Evolutionary conservation across 2,888 invertebrate species (phyloP).

Genomic region (Bembecia ichneumoniformis): DNA sequence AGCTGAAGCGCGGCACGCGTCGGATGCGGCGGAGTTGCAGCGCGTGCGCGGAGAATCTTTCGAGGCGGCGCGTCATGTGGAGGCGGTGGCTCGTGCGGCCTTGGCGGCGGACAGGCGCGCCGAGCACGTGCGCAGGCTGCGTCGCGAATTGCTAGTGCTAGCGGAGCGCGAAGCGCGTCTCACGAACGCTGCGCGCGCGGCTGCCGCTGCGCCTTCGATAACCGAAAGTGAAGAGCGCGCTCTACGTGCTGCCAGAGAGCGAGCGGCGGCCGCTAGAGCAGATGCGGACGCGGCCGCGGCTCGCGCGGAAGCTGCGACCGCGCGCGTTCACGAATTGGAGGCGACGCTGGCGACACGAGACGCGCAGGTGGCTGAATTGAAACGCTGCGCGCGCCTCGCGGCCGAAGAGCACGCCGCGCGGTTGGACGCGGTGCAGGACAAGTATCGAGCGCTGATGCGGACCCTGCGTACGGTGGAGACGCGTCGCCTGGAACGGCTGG

Average conservation of each 20-base stretch:
- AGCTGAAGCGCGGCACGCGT: slow-evolving; percentile 51
- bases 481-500: slow-evolving; percentile 66
- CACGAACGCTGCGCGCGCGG: slow-evolving; percentile 24
- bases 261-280: slow-evolving; percentile 43
- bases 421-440: slow-evolving; percentile 70
- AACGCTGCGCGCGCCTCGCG: slow-evolving; percentile 58
- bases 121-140: slow-evolving; percentile 53
- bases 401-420: slow-evolving; percentile 75
- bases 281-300: slow-evolving; percentile 51
- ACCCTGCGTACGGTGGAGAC: slow-evolving; percentile 70
- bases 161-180: slow-evolving; percentile 52
- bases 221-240: slow-evolving; percentile 9
- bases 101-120: slow-evolving; percentile 49
- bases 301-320: slow-evolving; percentile 52
- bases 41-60: slow-evolving; percentile 41
- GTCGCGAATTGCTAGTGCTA: slow-evolving; percentile 53
- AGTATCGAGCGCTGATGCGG: slow-evolving; percentile 71
- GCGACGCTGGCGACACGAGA: slow-evolving; percentile 38
- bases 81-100: slow-evolving; percentile 44
- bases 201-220: slow-evolving; percentile 12
- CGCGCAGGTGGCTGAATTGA: slow-evolving; percentile 56
- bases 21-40: slow-evolving; percentile 47
- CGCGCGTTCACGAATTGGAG: slow-evolving; percentile 71
- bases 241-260: slow-evolving; percentile 16
- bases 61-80: slow-evolving; percentile 50